Conservation (phyloP, 2,797 vertebrate genomes). For the Tauraco hartlaubi region DNA sequence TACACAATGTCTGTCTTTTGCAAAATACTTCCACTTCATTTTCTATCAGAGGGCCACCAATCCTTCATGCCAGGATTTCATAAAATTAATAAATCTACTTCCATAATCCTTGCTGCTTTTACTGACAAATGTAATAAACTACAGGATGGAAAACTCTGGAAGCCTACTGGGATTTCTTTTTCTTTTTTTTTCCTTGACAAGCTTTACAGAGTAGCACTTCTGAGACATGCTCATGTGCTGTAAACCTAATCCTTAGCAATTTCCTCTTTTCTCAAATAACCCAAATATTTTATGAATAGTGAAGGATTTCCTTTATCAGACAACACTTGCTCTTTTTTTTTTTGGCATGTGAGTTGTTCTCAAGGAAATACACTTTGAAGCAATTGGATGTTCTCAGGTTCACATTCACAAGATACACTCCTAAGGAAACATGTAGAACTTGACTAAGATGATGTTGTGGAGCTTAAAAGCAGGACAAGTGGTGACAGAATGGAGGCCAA, state of each 20-base stretch:
- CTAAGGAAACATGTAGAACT: constrained; percentile 21
- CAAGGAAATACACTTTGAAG: constrained; percentile 52
- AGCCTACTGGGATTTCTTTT: constrained; percentile 66
- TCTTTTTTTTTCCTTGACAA: constrained; percentile 58
- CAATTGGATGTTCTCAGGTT: neutral
- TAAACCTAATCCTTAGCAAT: constrained; percentile 83
- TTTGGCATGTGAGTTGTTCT: constrained; percentile 25
- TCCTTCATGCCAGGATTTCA: constrained; percentile 68
- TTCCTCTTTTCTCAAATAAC: constrained; percentile 82
- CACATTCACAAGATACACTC: neutral
- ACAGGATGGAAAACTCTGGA: constrained; percentile 76
- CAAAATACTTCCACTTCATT: constrained; percentile 59
- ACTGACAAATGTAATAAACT: constrained; percentile 81
- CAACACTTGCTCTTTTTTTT: constrained; percentile 26
- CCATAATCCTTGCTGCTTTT: constrained; percentile 76
- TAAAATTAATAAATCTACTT: constrained; percentile 78
- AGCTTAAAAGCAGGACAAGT: neutral
- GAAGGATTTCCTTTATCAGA: constrained; percentile 78
- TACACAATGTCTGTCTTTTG: constrained; percentile 52
- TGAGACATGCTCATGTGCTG: constrained; percentile 74
- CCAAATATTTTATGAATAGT: constrained; percentile 77
- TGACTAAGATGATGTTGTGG: neutral
- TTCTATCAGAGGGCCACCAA: constrained; percentile 60
- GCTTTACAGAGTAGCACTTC: constrained; percentile 77
- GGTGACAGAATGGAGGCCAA: neutral